Conservation (phyloP, 1,140 invertebrate species). For the honey bee (Apis mellifera) region Amel_HAv3.1 CM009943.2:7357501-7358000, state of each 20-base stretch:
- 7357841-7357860: not conserved
- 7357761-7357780: not conserved
- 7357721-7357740: not conserved
- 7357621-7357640: too few relatives aligned
- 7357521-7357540: too few relatives aligned
- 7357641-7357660: too few relatives aligned
- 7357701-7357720: too few relatives aligned
- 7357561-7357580: too few relatives aligned
- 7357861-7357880: not conserved
- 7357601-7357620: too few relatives aligned
- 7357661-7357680: too few relatives aligned
- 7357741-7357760: not conserved
- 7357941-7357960: not conserved
- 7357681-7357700: too few relatives aligned
- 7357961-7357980: slow-evolving; percentile 19
- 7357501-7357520: too few relatives aligned
- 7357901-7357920: slow-evolving; percentile 24
- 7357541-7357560: too few relatives aligned
- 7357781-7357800: not conserved
- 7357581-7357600: too few relatives aligned
- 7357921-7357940: slow-evolving; percentile 17
- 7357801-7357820: not conserved
- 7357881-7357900: not conserved
- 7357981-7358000: not conserved
- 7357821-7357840: not conserved